Base-by-base conservation (phyloP, 1,140 invertebrate species). In the Leptinotarsa defecta region DNA sequence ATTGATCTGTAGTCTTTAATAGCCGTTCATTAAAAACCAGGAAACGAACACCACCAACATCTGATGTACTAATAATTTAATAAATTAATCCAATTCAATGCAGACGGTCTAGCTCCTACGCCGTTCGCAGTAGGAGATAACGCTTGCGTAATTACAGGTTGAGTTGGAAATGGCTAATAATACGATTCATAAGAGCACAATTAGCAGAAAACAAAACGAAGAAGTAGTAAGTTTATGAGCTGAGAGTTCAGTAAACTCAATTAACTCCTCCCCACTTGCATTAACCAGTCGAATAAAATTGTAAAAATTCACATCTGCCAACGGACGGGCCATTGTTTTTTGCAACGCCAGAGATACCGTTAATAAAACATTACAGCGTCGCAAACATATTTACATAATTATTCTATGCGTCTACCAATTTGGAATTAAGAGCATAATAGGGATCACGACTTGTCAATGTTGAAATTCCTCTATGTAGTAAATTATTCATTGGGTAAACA, bases 131-230 rank as follows among this genome's bases (percentile, higher is more conserved):
- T 17, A 57, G n/a, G 52, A 57, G 52, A 15, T 57, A 57, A 57
- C 52, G 52, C 52, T 57, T 57, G 52, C 52, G 17, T 57, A 57
- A 57, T 57, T 57, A 57, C 52, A 57, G 52, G 52, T 57, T 57
- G 52, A 17, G 52, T 19, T 57, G 13, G 52, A 57, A 57, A 57
- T 57, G 6, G 52, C 52, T 57, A 57, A 57, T 57, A 13, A 57
- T 57, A 57, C 13, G 52, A 57, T 57, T 57, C 52, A 57, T 57
- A 57, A 57, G 17, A 57, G 52, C 52, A 57, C 52, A 57, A 57
- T 57, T 57, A 57, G n/a, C 52, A 57, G 52, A 3, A 57, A 57
- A 57, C 52, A 57, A 57, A 57, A 57, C n/a, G 17, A 57, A 57
- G 17, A 57, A 17, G 13, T n/a, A 17, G 13, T 57, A 17, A 15